Percentiles rank a stretch among this genome's conserved stretches.
Evolutionary conservation across 2,113 vertebrate species (phyloP).

Genomic region (Galemys pyrenaicus): DNA sequence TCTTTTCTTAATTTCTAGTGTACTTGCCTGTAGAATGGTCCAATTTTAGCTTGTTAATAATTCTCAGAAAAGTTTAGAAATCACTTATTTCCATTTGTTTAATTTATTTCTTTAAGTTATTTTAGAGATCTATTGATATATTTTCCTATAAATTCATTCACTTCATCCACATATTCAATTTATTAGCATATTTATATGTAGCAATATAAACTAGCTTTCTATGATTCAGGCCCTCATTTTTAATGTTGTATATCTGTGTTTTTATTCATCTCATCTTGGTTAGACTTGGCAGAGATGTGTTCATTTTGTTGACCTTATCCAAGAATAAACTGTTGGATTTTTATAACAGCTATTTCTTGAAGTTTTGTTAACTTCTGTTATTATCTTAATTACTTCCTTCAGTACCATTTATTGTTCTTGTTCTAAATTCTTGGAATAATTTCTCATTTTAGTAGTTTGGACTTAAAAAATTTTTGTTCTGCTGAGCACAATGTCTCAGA

Average conservation of each 20-base stretch:
- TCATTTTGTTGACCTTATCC: constrained; percentile 57
- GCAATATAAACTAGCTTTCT: constrained; percentile 31
- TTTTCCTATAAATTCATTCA: constrained; percentile 6
- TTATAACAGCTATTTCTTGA: constrained; percentile 61
- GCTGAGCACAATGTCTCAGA: background rate
- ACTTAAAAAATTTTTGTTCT: constrained; percentile 50
- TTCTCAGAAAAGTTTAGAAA: constrained; percentile 51
- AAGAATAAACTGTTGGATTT: constrained; percentile 52
- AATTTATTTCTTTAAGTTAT: constrained; percentile 40
- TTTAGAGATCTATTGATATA: background rate
- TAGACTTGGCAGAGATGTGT: background rate
- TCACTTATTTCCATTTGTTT: constrained; percentile 31
- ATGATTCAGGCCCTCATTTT: background rate
- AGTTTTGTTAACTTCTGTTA: constrained; percentile 59
- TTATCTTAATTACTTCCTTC: constrained; percentile 71
- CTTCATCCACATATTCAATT: constrained; percentile 9
- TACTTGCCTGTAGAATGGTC: background rate
- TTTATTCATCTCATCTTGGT: constrained; percentile 55
- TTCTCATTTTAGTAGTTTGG: constrained; percentile 23
- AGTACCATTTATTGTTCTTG: constrained; percentile 34
- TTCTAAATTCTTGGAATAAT: constrained; percentile 55
- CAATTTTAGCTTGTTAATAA: background rate
- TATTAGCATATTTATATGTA: constrained; percentile 16
- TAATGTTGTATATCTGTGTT: background rate
- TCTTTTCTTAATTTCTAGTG: background rate